phyloP scores from a whole-genome alignment of 2,888 invertebrate genomes.

The Tromatobia lineatoria region DNA sequence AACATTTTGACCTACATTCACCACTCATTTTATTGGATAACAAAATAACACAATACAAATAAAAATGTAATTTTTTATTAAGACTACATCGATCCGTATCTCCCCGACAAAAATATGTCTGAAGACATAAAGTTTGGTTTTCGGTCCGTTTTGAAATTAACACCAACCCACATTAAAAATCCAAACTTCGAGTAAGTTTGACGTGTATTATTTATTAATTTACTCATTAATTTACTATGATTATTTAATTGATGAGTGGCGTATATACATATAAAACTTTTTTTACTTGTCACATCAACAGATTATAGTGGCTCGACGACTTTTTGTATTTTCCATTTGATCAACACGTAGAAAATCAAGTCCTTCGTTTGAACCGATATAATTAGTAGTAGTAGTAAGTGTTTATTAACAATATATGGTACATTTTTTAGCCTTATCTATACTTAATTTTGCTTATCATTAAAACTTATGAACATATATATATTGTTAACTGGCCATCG shows the following conservation, averaged over 20 bases:
- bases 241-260: not conserved
- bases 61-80: constrained; percentile 72
- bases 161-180: constrained; percentile 92
- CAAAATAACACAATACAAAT: not conserved
- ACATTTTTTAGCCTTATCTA: too few species aligned
- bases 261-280: not conserved
- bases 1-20: not conserved
- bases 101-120: constrained; percentile 86
- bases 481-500: too few species aligned
- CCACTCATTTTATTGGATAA: not conserved
- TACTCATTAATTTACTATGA: not conserved
- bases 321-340: too few species aligned
- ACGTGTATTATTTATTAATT: not conserved
- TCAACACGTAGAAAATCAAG: too few species aligned
- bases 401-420: too few species aligned
- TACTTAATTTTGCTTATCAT: too few species aligned
- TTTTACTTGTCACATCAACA: too few species aligned
- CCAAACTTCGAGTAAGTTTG: constrained; percentile 90
- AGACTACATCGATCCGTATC: constrained; percentile 91
- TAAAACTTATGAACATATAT: too few species aligned
- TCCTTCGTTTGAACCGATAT: too few species aligned
- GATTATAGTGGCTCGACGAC: too few species aligned
- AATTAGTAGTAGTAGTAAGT: too few species aligned
- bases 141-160: constrained; percentile 92
- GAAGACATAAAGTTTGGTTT: constrained; percentile 89